phyloP scores from a whole-genome alignment of 2,797 vertebrate species.

The Vespertilio murinus region DNA sequence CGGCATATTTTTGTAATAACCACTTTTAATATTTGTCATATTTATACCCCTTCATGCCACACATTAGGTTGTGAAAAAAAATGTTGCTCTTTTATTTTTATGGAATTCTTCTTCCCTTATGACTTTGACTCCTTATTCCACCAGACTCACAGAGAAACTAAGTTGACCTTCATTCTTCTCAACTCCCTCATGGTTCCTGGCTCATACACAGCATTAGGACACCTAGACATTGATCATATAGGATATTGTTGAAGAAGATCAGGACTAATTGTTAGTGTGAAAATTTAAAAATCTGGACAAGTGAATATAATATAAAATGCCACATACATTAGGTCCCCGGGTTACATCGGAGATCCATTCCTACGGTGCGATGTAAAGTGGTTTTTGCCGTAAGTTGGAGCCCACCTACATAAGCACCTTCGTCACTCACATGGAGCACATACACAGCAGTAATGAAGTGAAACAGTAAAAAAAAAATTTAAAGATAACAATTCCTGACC shows the following conservation, averaged over 20 bases:
- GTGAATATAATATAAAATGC: background rate
- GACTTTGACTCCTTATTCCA: background rate
- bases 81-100: background rate
- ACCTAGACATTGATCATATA: background rate
- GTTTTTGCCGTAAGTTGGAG: too few species aligned
- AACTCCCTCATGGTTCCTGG: background rate
- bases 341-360: too few species aligned
- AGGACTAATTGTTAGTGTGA: background rate
- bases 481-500: too few species aligned
- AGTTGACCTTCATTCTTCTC: background rate
- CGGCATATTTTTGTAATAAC: background rate
- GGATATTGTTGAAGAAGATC: background rate
- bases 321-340: too few species aligned
- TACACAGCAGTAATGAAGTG: too few species aligned
- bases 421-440: too few species aligned
- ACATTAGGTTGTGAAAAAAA: background rate
- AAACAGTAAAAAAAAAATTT: too few species aligned
- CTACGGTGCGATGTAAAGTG: fast-evolving
- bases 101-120: background rate
- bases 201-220: background rate
- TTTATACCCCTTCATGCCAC: background rate
- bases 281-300: background rate
- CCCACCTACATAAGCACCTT: too few species aligned
- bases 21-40: background rate
- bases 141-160: background rate